Evolutionary conservation across 2,113 vertebrate genomes (phyloP).

Genomic region (Geothlypis trichas): DNA sequence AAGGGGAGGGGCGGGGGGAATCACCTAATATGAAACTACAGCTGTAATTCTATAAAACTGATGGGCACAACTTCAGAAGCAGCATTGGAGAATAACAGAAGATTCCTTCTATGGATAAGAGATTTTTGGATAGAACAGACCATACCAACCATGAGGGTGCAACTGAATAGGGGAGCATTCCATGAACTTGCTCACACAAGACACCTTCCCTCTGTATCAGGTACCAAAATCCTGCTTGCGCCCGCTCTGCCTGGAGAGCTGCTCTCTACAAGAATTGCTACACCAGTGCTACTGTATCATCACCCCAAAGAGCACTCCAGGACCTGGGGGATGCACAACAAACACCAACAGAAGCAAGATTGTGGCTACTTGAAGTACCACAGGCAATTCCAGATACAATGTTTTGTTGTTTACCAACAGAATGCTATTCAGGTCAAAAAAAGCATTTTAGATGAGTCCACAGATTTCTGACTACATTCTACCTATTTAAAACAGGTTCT

Average conservation of each 20-base stretch:
- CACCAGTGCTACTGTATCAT: background rate
- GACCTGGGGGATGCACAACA: background rate
- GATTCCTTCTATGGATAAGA: background rate
- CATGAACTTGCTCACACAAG: background rate
- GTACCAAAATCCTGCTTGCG: background rate
- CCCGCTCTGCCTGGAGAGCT: background rate
- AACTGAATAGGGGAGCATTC: background rate
- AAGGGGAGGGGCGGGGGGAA: background rate
- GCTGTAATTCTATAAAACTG: background rate
- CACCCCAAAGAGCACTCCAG: background rate
- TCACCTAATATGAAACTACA: background rate
- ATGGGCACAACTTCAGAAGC: background rate
- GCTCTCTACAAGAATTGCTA: background rate
- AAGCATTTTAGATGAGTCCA: background rate
- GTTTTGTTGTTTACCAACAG: background rate
- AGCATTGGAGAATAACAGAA: background rate
- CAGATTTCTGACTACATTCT: background rate
- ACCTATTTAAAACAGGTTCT: background rate
- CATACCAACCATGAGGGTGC: background rate
- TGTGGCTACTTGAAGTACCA: background rate
- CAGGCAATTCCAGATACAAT: background rate
- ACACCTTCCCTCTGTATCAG: background rate
- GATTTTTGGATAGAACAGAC: background rate
- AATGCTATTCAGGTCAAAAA: background rate
- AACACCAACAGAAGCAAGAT: background rate